phyloP scores from a whole-genome alignment of 2,113 vertebrate genomes.

The Oreotrochilus melanogaster region DNA sequence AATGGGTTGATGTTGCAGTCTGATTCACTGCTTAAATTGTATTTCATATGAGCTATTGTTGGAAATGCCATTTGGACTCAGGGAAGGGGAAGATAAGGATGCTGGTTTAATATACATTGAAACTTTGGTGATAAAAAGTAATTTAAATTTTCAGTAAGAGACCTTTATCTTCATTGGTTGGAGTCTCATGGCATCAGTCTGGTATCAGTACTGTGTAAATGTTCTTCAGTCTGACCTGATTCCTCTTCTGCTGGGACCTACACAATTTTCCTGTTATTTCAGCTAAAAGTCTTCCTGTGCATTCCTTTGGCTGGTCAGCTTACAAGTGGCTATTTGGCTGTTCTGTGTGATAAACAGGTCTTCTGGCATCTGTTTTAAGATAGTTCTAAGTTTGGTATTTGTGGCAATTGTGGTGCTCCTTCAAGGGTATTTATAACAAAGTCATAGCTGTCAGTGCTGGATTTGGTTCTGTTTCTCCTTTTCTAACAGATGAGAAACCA shows the following conservation, averaged over 20 bases:
- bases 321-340: background rate
- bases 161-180: background rate
- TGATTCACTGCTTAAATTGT: background rate
- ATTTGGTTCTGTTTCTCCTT: background rate
- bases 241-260: background rate
- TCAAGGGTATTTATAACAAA: background rate
- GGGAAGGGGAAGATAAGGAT: background rate
- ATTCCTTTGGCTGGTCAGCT: background rate
- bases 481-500: background rate
- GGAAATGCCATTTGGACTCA: background rate
- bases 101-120: background rate
- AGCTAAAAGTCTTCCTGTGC: background rate
- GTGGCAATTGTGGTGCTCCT: background rate
- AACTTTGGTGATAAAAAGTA: background rate
- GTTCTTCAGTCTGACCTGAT: background rate
- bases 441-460: background rate
- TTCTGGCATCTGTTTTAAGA: background rate
- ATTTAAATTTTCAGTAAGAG: constrained; percentile 41
- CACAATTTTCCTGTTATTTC: background rate
- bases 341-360: background rate
- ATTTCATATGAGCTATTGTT: background rate
- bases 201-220: background rate
- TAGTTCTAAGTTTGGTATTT: background rate
- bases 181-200: background rate
- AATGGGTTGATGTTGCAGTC: background rate